These are phyloP conservation scores for Brenthis hecate DNA, from an alignment of 2,888 invertebrate species.

Conservation along the genomic window DNA sequence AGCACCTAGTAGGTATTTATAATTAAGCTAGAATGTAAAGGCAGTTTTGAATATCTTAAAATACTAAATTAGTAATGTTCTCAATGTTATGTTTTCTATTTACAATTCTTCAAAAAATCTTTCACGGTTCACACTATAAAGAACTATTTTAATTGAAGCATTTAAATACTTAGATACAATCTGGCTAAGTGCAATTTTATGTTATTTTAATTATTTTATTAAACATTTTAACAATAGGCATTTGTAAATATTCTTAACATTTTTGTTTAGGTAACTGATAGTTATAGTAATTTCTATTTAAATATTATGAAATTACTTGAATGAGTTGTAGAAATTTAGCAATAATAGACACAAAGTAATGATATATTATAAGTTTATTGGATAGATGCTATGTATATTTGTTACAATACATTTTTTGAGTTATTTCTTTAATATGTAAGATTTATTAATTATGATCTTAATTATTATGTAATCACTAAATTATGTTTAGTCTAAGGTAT, in stretches of 20 bases:
- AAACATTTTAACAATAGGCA: conserved; percentile 5
- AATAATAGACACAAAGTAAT: conserved; percentile 4
- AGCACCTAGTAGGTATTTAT: conserved; percentile 21
- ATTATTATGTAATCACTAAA: conserved; percentile 27
- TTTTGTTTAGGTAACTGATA: conserved; percentile 4
- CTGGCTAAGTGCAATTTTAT: conserved; percentile 6
- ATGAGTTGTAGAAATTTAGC: conserved; percentile 5
- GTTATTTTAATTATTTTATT: background rate
- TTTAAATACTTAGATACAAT: conserved; percentile 7
- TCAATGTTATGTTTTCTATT: conserved; percentile 1
- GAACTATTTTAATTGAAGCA: conserved; percentile 4
- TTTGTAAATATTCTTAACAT: conserved; percentile 17
- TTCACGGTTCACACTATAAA: background rate
- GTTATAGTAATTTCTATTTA: conserved; percentile 2
- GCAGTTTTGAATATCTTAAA: conserved; percentile 5
- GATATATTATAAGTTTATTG: background rate
- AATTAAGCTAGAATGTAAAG: conserved; percentile 22
- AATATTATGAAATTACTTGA: background rate
- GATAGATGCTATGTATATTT: conserved; percentile 8
- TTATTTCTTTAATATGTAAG: conserved; percentile 12
- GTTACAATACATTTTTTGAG: conserved; percentile 5
- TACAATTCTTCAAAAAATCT: background rate
- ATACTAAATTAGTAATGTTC: background rate
- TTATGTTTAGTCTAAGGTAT: conserved; percentile 27
- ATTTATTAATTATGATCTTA: conserved; percentile 12